A percentile compares a stretch with the other conserved stretches of the same genome.
phyloP scores from a whole-genome alignment of 2,888 invertebrate genomes.

The Drosophila dives region DNA sequence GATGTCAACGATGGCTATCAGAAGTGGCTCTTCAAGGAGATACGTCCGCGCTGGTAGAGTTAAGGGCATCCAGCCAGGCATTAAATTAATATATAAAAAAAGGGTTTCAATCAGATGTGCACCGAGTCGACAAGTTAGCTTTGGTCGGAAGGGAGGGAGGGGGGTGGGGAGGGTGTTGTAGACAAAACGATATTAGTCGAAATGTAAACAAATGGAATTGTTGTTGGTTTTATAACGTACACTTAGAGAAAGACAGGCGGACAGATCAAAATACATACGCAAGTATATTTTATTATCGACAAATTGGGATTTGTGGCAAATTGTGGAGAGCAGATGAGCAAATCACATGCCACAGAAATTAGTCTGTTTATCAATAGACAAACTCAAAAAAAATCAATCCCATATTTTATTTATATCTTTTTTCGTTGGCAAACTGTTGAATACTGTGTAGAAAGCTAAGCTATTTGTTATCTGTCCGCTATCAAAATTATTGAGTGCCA shows the following conservation, averaged over 20 bases:
- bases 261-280: neutral
- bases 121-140: conserved; percentile 8
- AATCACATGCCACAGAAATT: conserved; percentile 1
- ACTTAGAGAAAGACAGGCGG: conserved; percentile 6
- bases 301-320: conserved; percentile 20
- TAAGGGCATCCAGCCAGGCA: neutral
- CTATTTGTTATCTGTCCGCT: conserved; percentile 11
- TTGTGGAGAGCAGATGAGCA: conserved; percentile 5
- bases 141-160: neutral
- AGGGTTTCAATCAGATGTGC: conserved; percentile 70
- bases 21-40: conserved; percentile 93
- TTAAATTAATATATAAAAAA: conserved; percentile 53
- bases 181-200: conserved; percentile 55
- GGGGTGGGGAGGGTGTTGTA: conserved; percentile 22
- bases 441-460: conserved; percentile 24
- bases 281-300: conserved; percentile 5
- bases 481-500: neutral
- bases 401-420: neutral
- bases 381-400: neutral
- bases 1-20: conserved; percentile 94
- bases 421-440: neutral
- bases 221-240: conserved; percentile 48
- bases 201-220: conserved; percentile 54
- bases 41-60: conserved; percentile 88
- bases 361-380: neutral